Percentiles rank a stretch among this genome's conserved stretches.
Conservation (phyloP, 1,140 invertebrate species). For the Dufourea novaeangliae region DNA sequence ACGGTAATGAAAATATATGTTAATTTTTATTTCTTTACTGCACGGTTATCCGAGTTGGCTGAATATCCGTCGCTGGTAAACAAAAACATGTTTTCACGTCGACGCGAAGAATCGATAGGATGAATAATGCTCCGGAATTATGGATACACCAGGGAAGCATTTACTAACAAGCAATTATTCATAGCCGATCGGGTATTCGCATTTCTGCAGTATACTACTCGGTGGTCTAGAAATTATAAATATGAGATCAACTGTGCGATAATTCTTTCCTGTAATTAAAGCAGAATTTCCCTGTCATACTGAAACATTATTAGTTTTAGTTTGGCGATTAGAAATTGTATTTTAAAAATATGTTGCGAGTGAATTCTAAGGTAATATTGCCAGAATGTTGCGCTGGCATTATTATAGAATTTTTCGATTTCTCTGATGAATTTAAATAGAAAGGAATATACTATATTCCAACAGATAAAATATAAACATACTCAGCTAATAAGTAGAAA, state of each 20-base stretch:
- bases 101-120: background rate
- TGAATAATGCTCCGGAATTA: constrained; percentile 6
- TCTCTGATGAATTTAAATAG: too few relatives aligned
- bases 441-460: too few relatives aligned
- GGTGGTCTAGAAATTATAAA: background rate
- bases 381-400: too few relatives aligned
- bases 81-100: background rate
- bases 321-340: too few relatives aligned
- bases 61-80: background rate
- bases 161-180: constrained; percentile 13
- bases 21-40: background rate
- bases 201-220: background rate
- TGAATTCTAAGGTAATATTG: too few relatives aligned
- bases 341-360: too few relatives aligned
- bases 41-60: background rate
- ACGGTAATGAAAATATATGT: too few relatives aligned
- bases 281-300: too few relatives aligned
- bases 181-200: background rate
- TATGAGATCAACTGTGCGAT: background rate
- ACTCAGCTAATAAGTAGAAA: too few relatives aligned
- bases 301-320: too few relatives aligned
- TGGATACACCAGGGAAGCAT: constrained; percentile 1
- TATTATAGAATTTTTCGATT: too few relatives aligned
- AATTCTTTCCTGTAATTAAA: background rate
- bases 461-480: too few relatives aligned